phyloP scores from a whole-genome alignment of 2,113 vertebrate species.

The Harpagus bidentatus region DNA sequence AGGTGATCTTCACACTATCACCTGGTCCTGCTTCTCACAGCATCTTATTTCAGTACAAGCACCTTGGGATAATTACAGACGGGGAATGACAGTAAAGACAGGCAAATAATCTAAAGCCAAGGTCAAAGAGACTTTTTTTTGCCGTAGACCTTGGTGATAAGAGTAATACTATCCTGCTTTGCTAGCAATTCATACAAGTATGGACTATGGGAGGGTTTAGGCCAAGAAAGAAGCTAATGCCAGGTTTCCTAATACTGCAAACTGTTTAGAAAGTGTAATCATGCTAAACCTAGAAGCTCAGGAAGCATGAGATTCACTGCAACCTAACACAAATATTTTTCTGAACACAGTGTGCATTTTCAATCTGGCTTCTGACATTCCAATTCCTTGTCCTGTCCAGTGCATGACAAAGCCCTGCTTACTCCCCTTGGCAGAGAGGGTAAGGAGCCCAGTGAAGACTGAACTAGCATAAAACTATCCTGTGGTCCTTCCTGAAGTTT shows the following conservation, averaged over 20 bases:
- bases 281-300: neutral
- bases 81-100: neutral
- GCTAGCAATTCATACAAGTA: neutral
- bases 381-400: neutral
- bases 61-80: neutral
- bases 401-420: neutral
- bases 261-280: neutral
- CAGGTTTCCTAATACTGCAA: neutral
- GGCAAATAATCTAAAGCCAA: neutral
- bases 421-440: neutral
- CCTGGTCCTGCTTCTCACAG: neutral
- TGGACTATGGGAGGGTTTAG: neutral
- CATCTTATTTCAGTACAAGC: neutral
- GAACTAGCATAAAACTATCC: neutral
- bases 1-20: neutral
- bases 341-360: neutral
- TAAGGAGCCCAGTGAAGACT: neutral
- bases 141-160: neutral
- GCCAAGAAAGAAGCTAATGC: neutral
- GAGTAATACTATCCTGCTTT: neutral
- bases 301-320: neutral
- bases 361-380: neutral
- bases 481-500: neutral
- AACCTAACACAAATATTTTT: neutral
- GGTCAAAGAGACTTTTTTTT: neutral